These are phyloP conservation scores for Thripadectes ignobilis DNA, from an alignment of 2,797 vertebrate species.

Conservation along the genomic window DNA sequence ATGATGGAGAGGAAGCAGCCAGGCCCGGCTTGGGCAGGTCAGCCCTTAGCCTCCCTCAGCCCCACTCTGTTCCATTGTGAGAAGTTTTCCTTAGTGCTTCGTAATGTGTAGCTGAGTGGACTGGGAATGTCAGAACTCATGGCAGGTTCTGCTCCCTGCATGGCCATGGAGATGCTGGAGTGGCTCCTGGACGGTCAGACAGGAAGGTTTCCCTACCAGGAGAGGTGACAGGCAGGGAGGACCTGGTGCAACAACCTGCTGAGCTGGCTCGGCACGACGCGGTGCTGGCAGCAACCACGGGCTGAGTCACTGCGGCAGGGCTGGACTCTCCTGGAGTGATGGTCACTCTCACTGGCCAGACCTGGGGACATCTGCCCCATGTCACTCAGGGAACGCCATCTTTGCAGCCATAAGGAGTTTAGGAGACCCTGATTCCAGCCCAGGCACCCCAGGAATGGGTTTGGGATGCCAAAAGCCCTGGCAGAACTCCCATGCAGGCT, in stretches of 20 bases:
- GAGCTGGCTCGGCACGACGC: accelerated
- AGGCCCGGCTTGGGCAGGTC: neutral
- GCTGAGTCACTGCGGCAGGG: neutral
- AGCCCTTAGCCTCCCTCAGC: neutral
- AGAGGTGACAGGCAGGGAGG: neutral
- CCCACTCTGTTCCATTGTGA: neutral
- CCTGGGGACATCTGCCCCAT: neutral
- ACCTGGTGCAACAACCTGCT: neutral
- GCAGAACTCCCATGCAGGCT: neutral
- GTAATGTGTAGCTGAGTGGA: accelerated
- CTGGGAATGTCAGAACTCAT: accelerated
- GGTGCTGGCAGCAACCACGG: accelerated
- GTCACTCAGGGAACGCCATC: neutral
- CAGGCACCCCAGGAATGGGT: neutral
- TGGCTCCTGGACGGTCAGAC: neutral
- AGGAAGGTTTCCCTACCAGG: neutral
- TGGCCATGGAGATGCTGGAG: neutral
- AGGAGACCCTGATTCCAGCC: neutral
- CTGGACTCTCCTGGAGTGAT: neutral
- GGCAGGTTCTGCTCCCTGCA: neutral
- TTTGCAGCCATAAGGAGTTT: neutral
- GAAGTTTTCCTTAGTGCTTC: neutral
- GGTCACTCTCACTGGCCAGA: neutral
- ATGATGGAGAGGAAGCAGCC: neutral
- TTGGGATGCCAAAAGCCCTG: neutral